phyloP scores from a whole-genome alignment of 2,797 vertebrate genomes.

The Melanotaenia boesemani region DNA sequence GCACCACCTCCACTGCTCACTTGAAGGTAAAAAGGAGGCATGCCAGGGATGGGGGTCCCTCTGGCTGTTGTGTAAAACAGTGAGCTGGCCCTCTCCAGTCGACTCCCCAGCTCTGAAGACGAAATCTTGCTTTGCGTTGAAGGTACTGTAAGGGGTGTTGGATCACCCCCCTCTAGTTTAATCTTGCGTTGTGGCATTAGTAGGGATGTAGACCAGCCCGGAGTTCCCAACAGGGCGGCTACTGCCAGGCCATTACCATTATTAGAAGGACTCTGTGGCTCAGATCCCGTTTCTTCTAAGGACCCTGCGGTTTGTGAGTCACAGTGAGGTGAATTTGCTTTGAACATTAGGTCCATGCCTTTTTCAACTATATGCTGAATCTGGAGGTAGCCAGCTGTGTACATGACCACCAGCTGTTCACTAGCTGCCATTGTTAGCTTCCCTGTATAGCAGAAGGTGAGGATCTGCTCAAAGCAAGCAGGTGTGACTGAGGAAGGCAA shows the following conservation, averaged over 20 bases:
- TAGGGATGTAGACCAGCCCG: constrained; percentile 87
- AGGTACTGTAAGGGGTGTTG: constrained; percentile 72
- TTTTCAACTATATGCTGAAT: constrained; percentile 99
- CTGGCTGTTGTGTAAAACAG: constrained; percentile 79
- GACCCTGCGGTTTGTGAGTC: constrained; percentile 94
- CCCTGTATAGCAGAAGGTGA: constrained; percentile 98
- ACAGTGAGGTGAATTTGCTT: constrained; percentile 99
- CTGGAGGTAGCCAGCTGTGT: constrained; percentile 98
- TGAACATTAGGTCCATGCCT: constrained; percentile 98
- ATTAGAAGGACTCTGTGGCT: constrained; percentile 95
- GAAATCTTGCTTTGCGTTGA: constrained; percentile 78
- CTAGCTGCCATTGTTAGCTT: constrained; percentile 98
- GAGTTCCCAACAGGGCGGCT: constrained; percentile 79
- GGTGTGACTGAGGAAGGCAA: constrained; percentile 96
- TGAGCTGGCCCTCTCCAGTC: constrained; percentile 68
- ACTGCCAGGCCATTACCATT: constrained; percentile 75
- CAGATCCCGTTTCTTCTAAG: constrained; percentile 92
- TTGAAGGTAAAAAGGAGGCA: constrained; percentile 85
- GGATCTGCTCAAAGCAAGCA: constrained; percentile 98
- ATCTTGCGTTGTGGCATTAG: constrained; percentile 88
- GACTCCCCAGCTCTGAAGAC: constrained; percentile 72
- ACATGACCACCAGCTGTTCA: constrained; percentile 99
- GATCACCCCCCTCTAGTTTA: constrained; percentile 91
- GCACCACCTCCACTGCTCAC: constrained; percentile 64
- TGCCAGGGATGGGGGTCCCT: constrained; percentile 84